phyloP scores from a whole-genome alignment of 2,797 vertebrate genomes.

The Esox lucius region DNA sequence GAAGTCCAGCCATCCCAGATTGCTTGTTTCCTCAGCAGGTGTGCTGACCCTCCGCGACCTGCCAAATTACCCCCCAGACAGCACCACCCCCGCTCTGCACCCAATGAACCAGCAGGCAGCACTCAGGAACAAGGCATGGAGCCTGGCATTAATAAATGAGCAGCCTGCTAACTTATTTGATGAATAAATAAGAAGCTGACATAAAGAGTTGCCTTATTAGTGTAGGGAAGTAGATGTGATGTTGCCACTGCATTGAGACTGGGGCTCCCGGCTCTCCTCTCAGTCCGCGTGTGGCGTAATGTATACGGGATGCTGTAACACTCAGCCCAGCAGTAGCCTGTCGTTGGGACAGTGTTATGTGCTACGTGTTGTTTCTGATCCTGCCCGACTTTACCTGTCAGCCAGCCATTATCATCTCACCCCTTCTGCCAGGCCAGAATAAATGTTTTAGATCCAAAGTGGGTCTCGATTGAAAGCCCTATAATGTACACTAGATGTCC shows the following conservation, averaged over 20 bases:
- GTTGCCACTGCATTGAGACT: neutral
- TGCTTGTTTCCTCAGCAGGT: constrained; percentile 83
- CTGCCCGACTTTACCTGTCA: constrained; percentile 23
- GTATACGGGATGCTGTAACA: neutral
- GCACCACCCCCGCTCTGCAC: constrained; percentile 36
- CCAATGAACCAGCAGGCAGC: constrained; percentile 28
- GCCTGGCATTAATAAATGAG: constrained; percentile 59
- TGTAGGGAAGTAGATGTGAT: neutral
- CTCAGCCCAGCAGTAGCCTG: neutral
- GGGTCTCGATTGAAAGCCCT: constrained; percentile 34
- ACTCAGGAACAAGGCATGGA: constrained; percentile 37
- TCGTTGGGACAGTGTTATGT: neutral
- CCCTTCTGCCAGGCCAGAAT: constrained; percentile 31
- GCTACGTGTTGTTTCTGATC: constrained; percentile 32
- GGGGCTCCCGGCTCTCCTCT: neutral
- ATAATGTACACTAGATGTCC: constrained; percentile 30
- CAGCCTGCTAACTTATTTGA: constrained; percentile 35
- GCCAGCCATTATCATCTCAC: constrained; percentile 20
- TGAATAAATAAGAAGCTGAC: constrained; percentile 48
- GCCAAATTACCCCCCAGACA: constrained; percentile 61
- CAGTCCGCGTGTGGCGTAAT: neutral
- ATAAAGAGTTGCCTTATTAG: constrained; percentile 42
- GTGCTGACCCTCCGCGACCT: constrained; percentile 79
- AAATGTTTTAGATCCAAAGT: constrained; percentile 53
- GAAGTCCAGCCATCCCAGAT: constrained; percentile 79